These are phyloP conservation scores for Hydractinia echinata DNA, from an alignment of 30 jellyfish, hydroid and myxozoan species.

Conservation along the genomic window DNA sequence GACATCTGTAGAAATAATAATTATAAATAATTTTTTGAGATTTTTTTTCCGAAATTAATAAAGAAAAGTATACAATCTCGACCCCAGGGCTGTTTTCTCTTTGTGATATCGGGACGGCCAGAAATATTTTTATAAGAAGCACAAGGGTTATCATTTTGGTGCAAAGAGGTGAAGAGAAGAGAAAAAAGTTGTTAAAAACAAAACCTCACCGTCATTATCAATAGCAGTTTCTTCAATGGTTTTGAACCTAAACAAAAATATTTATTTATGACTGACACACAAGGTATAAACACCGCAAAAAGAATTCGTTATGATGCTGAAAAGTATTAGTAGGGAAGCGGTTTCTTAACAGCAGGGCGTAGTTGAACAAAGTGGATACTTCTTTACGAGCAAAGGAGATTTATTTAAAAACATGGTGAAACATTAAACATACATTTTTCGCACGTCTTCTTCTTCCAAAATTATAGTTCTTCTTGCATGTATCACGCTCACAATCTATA, in stretches of 20 bases:
- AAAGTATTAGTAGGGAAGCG: neutral
- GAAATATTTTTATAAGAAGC: too few relatives aligned
- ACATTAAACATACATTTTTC: slow-evolving; percentile 49
- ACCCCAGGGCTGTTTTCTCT: too few relatives aligned
- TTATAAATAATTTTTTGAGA: neutral
- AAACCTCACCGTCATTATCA: slow-evolving; percentile 3
- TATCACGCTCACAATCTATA: slow-evolving; percentile 60
- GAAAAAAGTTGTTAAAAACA: neutral
- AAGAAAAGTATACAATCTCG: too few relatives aligned
- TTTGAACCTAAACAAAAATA: neutral
- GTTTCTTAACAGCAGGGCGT: neutral
- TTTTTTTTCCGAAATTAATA: too few relatives aligned
- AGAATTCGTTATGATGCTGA: neutral
- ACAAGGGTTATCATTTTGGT: too few relatives aligned
- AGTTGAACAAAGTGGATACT: neutral
- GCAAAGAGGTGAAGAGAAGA: too few relatives aligned
- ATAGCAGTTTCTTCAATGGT: neutral
- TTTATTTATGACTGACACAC: neutral
- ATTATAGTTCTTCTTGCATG: slow-evolving; percentile 45
- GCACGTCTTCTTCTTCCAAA: slow-evolving; percentile 58
- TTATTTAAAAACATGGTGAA: neutral
- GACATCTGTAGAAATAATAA: slow-evolving; percentile 34
- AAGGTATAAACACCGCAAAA: neutral
- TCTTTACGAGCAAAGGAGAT: too few relatives aligned
- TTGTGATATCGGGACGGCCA: too few relatives aligned